Evolutionary conservation across 2,113 vertebrate species (phyloP), one percentile per base, ranked within the genome.

Genomic region (Halichoeres trimaculatus): DNA sequence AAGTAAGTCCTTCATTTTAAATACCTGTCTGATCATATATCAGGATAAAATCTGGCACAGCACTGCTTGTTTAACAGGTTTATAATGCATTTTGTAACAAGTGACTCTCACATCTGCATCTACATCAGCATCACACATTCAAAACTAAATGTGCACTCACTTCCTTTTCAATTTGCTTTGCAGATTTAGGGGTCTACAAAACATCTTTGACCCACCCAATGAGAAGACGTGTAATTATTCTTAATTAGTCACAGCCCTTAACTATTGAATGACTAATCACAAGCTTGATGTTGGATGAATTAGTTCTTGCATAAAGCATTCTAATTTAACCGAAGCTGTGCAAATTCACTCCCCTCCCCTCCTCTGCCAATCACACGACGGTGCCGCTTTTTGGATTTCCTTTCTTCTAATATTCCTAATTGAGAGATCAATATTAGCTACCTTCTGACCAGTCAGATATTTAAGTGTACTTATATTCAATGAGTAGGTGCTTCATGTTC

Each of bases 181-280:
- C 94, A 95, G 94, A 95, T 94, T 88, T 93, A 94, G 92, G 90
- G 92, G 93, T 75, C 93, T 94, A 69, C 92, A 91, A 90, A 92
- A 86, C 51, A 41, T 59, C 87, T 78, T 81, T 84, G 87, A 90
- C 68, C 69, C 90, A 53, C 64, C 89, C 80, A 91, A 89, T 78
- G 80, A 91, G 70, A 83, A 88, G 70, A 77, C 58, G 48, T 83
- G 84, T 80, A 61, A 51, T 85, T 57, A 51, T 73, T 62, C 70
- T 10, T 84, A 72, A 85, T 76, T 65, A 19, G 56, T 23, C 38
- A 12, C 38, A 56, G 20, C 70, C 74, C 5, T 69, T 58, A 50
- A 64, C 41, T 43, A 54, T 76, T 34, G 10, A 66, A 47, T 60
- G 23, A 63, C 78, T 81, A 72, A 81, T 80, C 61, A 59, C 45